Base-by-base conservation (phyloP, 2,113 vertebrate genomes). In the Clarias macrocephalus region DNA sequence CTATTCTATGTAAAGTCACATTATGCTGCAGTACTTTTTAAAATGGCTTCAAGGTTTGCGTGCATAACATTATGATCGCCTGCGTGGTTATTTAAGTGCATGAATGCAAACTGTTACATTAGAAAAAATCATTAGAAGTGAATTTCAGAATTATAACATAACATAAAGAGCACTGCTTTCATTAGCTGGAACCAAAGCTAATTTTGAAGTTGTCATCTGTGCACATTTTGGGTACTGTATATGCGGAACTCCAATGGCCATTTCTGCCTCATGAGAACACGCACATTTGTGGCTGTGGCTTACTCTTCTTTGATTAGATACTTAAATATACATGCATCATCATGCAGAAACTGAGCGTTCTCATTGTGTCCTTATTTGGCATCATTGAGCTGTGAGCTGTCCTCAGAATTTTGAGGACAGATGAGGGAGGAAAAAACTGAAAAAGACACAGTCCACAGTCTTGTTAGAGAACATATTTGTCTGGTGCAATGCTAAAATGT, bases 301-400 rank as follows among this genome's bases (percentile, higher is more conserved):
- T 23, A 86, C 21, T 86, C 75, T 65, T n/a, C 54, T 84, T 82
- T 90, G 83, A 90, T 88, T 57, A 88, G 80, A 84, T 84, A 48
- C 63, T 82, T 80, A 83, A 70, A 85, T 80, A 88, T 77, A 21
- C 86, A 84, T 77, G 57, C 72, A 33, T 30, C 9, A 75, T 16
- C 30, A 30, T 80, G 59, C 10, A 80, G 79, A 80, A 30, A 18
- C 28, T 80, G 18, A 60, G 28, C 19, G 21, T 75, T 72, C 68
- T 60, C 54, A n/a, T 21, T 62, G 13, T 72, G 76, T 33, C 57
- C 73, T 80, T 87, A 33, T 85, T 85, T 77, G 59, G 76, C 56
- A 72, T 70, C 63, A 33, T 25, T 83, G 23, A 56, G 62, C 52
- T 48, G 48, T 48, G 37, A 86, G 80, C 77, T 82, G 9, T 75